Conservation (phyloP, 2,888 invertebrate species). For the Leptinotarsa juncta region DNA sequence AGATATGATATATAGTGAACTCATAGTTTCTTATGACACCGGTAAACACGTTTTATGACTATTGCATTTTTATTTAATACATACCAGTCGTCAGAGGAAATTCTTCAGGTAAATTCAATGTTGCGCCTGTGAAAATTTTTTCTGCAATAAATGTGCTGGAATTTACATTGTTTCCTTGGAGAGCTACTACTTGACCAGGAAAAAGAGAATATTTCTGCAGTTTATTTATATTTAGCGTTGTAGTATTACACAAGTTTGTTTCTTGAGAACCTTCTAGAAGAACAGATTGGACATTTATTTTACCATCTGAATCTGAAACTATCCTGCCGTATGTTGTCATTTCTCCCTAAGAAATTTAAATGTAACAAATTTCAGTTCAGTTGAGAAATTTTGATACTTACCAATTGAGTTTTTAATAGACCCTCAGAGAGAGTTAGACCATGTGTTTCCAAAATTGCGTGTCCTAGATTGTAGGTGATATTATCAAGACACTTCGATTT, state of each 20-base stretch:
- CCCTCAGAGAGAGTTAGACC: conserved; percentile 54
- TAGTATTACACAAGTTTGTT: conserved; percentile 64
- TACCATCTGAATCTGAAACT: conserved; percentile 79
- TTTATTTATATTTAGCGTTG: conserved; percentile 66
- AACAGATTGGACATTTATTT: conserved; percentile 77
- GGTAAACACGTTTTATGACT: neutral
- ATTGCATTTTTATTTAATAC: conserved; percentile 21
- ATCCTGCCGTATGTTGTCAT: conserved; percentile 74
- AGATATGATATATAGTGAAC: too few species aligned
- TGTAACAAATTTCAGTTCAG: neutral
- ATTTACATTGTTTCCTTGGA: conserved; percentile 78
- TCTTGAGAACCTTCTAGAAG: conserved; percentile 76
- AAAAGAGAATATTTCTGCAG: conserved; percentile 76
- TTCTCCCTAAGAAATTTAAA: conserved; percentile 46
- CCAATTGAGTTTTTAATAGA: conserved; percentile 40
- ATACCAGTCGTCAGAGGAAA: conserved; percentile 63
- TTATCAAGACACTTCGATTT: conserved; percentile 65
- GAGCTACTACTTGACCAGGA: conserved; percentile 83
- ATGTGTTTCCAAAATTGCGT: conserved; percentile 57
- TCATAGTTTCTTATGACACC: too few species aligned
- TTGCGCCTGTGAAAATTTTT: conserved; percentile 73
- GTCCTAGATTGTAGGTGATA: conserved; percentile 60
- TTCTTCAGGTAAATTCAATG: conserved; percentile 63
- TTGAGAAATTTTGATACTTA: conserved; percentile 25
- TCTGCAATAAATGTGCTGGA: conserved; percentile 77